Evolutionary conservation across 2,888 invertebrate genomes (phyloP).

Genomic region (Tetropium fuscum): DNA sequence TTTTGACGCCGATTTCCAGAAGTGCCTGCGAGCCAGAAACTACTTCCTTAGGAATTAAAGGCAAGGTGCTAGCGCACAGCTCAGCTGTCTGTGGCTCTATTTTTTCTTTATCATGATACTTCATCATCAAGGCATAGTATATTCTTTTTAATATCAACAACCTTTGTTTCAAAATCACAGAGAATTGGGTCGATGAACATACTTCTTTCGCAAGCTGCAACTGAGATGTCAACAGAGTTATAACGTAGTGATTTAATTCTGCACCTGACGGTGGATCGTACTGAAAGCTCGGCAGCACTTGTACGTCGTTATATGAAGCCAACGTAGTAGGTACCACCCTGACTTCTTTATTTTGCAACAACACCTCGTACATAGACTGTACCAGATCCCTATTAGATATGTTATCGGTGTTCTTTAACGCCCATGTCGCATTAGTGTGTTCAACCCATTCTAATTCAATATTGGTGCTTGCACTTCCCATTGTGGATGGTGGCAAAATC

Average conservation of each 20-base stretch:
- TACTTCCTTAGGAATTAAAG: conserved; percentile 45
- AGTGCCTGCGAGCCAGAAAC: conserved; percentile 68
- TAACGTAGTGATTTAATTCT: conserved; percentile 70
- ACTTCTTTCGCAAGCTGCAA: conserved; percentile 69
- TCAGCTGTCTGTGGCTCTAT: conserved; percentile 34
- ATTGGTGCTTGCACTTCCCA: conserved; percentile 50
- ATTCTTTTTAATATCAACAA: conserved; percentile 71
- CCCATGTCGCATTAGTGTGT: conserved; percentile 71
- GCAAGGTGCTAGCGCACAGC: conserved; percentile 32
- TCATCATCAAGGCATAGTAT: conserved; percentile 69
- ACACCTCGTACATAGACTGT: conserved; percentile 68
- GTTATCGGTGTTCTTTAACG: conserved; percentile 69
- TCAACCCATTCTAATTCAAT: conserved; percentile 69
- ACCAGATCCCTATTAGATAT: conserved; percentile 69
- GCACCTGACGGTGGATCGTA: conserved; percentile 64
- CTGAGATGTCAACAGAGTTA: conserved; percentile 68
- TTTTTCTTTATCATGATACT: conserved; percentile 68
- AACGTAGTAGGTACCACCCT: conserved; percentile 58
- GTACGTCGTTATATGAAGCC: conserved; percentile 60
- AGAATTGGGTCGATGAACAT: conserved; percentile 71
- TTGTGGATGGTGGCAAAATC: conserved; percentile 36
- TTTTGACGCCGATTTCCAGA: conserved; percentile 73
- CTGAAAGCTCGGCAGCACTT: conserved; percentile 69
- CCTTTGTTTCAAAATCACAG: conserved; percentile 68
- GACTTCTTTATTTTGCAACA: conserved; percentile 69